Evolutionary conservation across 2,113 vertebrate genomes (phyloP), one percentile per base, ranked within the genome.

Genomic region (Osmerus mordax): DNA sequence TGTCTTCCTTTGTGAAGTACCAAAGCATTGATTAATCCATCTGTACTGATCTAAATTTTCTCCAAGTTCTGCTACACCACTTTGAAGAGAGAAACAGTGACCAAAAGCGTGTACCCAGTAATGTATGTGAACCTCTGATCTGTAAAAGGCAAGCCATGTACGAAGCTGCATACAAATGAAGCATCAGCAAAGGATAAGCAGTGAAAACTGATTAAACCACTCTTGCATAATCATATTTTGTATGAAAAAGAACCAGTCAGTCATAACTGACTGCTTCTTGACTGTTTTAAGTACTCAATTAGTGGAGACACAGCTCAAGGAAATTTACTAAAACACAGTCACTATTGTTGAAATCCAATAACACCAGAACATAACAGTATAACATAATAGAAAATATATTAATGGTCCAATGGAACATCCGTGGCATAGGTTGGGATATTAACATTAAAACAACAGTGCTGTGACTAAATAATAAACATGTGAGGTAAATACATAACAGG

Each of bases 121-220:
- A 87, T 83, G 84, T 79, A 79, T 82, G 78, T 79, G 84, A 84
- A 87, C 87, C 84, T 84, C 70, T 88, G 85, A 82, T 82, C 82
- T 86, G 84, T 69, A 70, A 75, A 77, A 90, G 82, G 70, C 76
- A 83, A 70, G 76, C 78, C 36, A 52, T 64, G 71, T 72, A 76
- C 83, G 79, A 75, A 75, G 65, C 80, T 82, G 88, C 86, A 89
- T 91, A 88, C 87, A 87, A 87, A 91, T 89, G 29, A 86, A 83
- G 78, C 29, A 74, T 74, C 69, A 78, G 74, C 70, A 67, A 77
- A 79, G 78, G 74, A 75, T 74, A 83, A 58, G 32, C 75, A 69
- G 78, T 73, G 65, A 68, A 71, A 72, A 61, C 75, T 80, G 73
- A 81, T 84, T 80, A 85, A 88, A 76, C 71, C 71, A 65, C 69